Conservation (phyloP, 2,888 invertebrate species). For the Pardosa pseudoannulata region DNA sequence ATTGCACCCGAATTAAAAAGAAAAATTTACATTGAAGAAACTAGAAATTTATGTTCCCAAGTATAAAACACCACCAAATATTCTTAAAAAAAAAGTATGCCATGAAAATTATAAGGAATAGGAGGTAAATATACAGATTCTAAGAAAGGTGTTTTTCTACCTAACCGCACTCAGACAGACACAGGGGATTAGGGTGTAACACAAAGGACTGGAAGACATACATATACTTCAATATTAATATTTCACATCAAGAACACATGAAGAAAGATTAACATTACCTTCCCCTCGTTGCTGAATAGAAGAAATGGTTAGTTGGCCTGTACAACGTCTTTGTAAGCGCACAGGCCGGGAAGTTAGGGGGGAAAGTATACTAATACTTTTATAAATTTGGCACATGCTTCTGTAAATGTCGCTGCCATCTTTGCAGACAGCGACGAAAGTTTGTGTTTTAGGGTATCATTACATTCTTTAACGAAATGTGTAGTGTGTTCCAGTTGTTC, state of each 20-base stretch:
- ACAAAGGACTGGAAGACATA: slow-evolving; percentile 1
- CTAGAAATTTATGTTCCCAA: too few species aligned
- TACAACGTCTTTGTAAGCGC: slow-evolving; percentile 32
- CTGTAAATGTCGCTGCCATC: slow-evolving; percentile 34
- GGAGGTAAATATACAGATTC: too few species aligned
- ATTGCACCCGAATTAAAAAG: too few species aligned
- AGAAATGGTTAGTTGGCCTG: slow-evolving; percentile 57
- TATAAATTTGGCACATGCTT: slow-evolving; percentile 18
- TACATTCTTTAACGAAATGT: not conserved
- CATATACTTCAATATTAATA: not conserved
- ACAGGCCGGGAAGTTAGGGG: slow-evolving; percentile 52
- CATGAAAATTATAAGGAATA: too few species aligned
- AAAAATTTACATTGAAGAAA: too few species aligned
- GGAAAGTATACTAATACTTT: slow-evolving; percentile 25
- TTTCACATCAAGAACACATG: slow-evolving; percentile 37
- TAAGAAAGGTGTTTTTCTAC: too few species aligned
- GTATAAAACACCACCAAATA: too few species aligned
- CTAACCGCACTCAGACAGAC: too few species aligned
- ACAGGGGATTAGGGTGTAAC: slow-evolving; percentile 14
- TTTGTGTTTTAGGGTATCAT: not conserved
- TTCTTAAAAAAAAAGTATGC: too few species aligned
- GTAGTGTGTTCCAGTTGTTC: slow-evolving; percentile 28
- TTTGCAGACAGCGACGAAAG: slow-evolving; percentile 30
- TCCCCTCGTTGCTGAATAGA: slow-evolving; percentile 51
- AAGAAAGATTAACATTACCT: slow-evolving; percentile 62